Conservation (phyloP, 2,797 vertebrate genomes). For the Mallotus villosus region DNA sequence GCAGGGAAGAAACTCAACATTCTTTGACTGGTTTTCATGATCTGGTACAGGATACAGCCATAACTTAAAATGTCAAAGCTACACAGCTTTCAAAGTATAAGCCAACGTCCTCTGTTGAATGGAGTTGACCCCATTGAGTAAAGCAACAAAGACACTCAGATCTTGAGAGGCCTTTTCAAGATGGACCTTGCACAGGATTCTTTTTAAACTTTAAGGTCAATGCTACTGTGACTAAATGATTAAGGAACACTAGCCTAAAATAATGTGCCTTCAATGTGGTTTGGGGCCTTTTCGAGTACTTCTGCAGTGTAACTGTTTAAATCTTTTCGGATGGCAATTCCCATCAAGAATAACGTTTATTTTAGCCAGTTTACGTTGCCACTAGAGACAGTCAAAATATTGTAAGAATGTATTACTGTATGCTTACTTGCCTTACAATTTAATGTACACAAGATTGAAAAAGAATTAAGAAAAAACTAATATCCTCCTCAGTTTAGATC, state of each 20-base stretch:
- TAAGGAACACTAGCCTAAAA: neutral
- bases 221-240: slow-evolving; percentile 16
- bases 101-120: slow-evolving; percentile 34
- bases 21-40: slow-evolving; percentile 30
- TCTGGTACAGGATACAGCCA: slow-evolving; percentile 28
- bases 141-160: slow-evolving; percentile 37
- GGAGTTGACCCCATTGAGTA: slow-evolving; percentile 29
- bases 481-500: neutral
- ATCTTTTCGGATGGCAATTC: slow-evolving; percentile 17
- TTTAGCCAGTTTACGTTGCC: slow-evolving; percentile 8
- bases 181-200: slow-evolving; percentile 34
- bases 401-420: neutral
- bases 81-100: slow-evolving; percentile 35
- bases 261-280: slow-evolving; percentile 1
- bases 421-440: no score
- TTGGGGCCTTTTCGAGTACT: neutral
- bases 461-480: neutral
- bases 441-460: neutral
- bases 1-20: slow-evolving; percentile 13
- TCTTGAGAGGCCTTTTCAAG: slow-evolving; percentile 17
- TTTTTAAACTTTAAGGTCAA: slow-evolving; percentile 45
- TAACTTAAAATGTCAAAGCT: slow-evolving; percentile 56
- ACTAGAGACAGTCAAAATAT: neutral
- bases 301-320: slow-evolving; percentile 3
- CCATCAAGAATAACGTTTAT: slow-evolving; percentile 19